Percentiles rank a stretch among this genome's conserved stretches.
These are phyloP conservation scores for Poecilia picta DNA, from an alignment of 2,797 vertebrate genomes.

Conservation along the genomic window DNA sequence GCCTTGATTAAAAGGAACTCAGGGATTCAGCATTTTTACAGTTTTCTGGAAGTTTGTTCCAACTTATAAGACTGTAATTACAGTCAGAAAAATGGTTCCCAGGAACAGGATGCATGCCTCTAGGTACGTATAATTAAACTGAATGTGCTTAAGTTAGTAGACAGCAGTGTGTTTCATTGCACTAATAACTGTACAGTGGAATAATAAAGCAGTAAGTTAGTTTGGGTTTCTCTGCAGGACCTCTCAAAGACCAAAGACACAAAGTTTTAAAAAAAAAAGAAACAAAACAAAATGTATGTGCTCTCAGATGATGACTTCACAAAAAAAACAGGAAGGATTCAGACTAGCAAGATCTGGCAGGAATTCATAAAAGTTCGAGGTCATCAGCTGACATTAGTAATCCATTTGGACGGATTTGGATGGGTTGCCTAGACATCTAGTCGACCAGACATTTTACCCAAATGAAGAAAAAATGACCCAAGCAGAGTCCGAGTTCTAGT, in stretches of 20 bases:
- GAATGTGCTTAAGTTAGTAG: neutral
- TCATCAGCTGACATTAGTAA: neutral
- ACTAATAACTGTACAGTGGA: neutral
- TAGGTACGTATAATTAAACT: neutral
- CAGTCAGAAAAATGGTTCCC: constrained; percentile 1
- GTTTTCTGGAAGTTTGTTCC: neutral
- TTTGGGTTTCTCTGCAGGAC: neutral
- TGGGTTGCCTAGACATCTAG: neutral
- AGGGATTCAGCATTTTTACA: neutral
- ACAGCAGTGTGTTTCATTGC: neutral
- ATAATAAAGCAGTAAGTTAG: neutral
- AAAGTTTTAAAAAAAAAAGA: neutral
- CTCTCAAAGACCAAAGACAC: neutral
- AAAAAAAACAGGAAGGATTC: neutral
- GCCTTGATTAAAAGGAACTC: neutral
- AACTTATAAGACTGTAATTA: neutral
- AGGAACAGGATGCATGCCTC: neutral
- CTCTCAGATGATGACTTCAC: neutral
- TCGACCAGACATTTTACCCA: neutral
- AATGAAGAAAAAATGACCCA: neutral
- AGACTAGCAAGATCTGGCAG: neutral
- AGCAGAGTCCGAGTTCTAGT: neutral
- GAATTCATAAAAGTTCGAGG: neutral
- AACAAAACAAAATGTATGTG: neutral
- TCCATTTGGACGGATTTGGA: neutral